Evolutionary conservation across 2,797 vertebrate genomes (phyloP).

Genomic region (Mormyrus hasselquistii): DNA sequence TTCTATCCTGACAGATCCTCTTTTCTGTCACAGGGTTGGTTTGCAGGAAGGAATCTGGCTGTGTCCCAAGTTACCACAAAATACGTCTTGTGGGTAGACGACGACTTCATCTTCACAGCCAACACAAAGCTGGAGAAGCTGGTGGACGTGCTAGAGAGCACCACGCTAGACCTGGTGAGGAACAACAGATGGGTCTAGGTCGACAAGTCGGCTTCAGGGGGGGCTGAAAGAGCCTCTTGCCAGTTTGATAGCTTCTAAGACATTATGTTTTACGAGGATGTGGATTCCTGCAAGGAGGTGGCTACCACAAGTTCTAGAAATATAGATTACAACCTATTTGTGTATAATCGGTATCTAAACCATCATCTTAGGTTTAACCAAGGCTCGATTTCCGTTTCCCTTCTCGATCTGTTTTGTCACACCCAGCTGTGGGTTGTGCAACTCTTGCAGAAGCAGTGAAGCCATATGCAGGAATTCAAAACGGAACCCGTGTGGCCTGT

Average conservation of each 20-base stretch:
- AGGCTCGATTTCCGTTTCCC: not conserved
- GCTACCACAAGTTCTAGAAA: not conserved
- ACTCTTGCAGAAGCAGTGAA: not conserved
- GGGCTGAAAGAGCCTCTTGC: not conserved
- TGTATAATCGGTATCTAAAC: not conserved
- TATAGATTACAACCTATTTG: not conserved
- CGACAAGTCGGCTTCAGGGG: not conserved
- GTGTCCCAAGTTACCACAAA: constrained; percentile 87
- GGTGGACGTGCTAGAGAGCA: constrained; percentile 82
- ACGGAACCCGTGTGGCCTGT: not conserved
- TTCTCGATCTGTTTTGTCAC: not conserved
- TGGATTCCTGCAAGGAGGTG: not conserved
- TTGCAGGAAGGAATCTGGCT: constrained; percentile 84
- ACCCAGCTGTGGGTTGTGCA: not conserved
- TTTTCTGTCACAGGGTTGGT: constrained; percentile 75
- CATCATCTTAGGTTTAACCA: not conserved
- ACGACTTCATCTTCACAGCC: constrained; percentile 82
- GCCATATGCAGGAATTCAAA: not conserved
- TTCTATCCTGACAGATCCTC: not conserved
- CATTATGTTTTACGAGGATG: not conserved
- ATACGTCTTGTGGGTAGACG: constrained; percentile 89
- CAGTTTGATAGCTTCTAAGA: not conserved
- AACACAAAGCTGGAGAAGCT: constrained; percentile 81
- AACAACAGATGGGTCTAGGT: not conserved
- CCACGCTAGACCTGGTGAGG: constrained; percentile 80